A percentile compares a stretch with the other conserved stretches of the same genome.
phyloP scores from a whole-genome alignment of 1,140 invertebrate species.

The Cecropterus lyciades region DNA sequence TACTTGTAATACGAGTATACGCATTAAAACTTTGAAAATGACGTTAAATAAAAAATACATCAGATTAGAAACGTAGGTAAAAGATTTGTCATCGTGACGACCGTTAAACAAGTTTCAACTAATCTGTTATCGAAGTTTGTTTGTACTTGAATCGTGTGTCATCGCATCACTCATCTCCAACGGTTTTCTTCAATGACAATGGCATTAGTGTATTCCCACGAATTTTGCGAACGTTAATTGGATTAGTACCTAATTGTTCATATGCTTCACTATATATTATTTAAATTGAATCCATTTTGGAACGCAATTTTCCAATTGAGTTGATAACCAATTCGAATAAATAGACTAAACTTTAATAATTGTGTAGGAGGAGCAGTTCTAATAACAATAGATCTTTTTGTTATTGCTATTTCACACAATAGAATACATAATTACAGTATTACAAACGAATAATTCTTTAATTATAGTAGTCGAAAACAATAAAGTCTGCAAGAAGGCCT shows the following conservation, averaged over 20 bases:
- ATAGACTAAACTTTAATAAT: slow-evolving; percentile 4
- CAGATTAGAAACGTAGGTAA: no score
- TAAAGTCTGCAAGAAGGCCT: no score
- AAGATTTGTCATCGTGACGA: slow-evolving; percentile 33
- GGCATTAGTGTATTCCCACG: background rate
- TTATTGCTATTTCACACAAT: background rate
- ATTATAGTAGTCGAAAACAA: no score
- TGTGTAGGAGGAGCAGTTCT: background rate
- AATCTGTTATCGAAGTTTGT: background rate
- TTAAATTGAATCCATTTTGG: background rate
- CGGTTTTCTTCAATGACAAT: background rate
- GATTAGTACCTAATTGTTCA: background rate
- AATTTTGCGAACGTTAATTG: background rate
- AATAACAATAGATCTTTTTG: no score
- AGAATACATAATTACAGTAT: background rate
- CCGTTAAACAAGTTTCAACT: slow-evolving; percentile 60
- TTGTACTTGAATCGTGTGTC: background rate
- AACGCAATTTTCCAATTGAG: background rate
- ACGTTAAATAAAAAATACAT: no score
- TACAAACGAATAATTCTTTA: background rate
- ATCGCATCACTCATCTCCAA: background rate
- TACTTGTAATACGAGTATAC: no score
- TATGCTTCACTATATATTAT: background rate
- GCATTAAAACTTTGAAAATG: no score
- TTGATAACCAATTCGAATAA: background rate